phyloP scores from a whole-genome alignment of 2,113 vertebrate genomes.

The Cygnus atratus region DNA sequence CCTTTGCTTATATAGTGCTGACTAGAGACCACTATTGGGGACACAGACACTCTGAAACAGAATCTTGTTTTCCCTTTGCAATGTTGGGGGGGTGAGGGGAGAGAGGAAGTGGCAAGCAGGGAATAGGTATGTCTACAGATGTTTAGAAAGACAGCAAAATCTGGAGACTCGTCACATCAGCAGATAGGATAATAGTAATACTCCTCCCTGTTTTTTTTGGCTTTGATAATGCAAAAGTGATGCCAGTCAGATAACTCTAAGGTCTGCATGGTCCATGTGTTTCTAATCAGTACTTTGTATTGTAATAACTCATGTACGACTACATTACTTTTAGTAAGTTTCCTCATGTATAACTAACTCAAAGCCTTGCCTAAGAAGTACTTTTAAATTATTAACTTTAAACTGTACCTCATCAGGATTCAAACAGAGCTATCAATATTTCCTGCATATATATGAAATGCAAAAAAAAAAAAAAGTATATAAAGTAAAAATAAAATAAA shows the following conservation, averaged over 20 bases:
- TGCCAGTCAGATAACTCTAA: background rate
- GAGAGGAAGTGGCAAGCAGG: background rate
- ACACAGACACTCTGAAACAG: background rate
- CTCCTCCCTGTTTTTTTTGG: background rate
- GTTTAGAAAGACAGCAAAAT: background rate
- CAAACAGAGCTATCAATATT: background rate
- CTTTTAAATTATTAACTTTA: background rate
- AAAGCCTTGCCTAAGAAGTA: background rate
- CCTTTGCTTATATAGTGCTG: background rate
- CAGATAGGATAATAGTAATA: background rate
- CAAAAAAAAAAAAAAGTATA: background rate
- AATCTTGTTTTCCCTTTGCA: background rate
- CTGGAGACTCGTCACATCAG: background rate
- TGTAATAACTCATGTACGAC: background rate
- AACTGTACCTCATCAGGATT: background rate
- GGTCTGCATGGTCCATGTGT: background rate
- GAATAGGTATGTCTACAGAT: background rate
- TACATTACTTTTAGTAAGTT: background rate
- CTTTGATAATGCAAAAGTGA: background rate
- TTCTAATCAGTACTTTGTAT: background rate
- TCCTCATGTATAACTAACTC: background rate
- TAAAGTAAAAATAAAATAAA: no score
- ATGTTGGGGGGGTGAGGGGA: background rate
- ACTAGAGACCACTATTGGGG: background rate
- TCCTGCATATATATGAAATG: fast-evolving